Evolutionary conservation across 2,888 invertebrate genomes (phyloP), one percentile per base, ranked within the genome.

Genomic region (Poecilus cupreus): DNA sequence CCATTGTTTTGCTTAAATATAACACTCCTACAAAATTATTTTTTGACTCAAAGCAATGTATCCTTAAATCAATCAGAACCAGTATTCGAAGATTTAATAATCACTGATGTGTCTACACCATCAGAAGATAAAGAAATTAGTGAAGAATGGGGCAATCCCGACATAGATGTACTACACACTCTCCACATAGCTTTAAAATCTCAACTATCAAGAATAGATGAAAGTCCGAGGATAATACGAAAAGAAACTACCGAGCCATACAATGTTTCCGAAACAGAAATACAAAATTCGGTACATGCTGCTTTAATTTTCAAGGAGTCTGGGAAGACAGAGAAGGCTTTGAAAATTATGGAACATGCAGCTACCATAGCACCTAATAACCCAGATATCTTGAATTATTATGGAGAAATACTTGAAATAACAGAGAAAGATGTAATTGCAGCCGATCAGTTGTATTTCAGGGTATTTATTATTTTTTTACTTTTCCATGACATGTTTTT

Each of bases 341-440:
- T 94, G 43, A 95, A 96, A 87, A 88, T 97, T 32, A 96, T 96
- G 87, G 94, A 97, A 89, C 98, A 98, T 89, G 98, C 98, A 0
- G 92, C 96, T 81, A 96, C 96, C 0, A 90, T 99, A 49, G 96
- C 97, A 11, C 98, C 98, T 0, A 93, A 94, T 85, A 96, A 98
- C 90, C 96, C 98, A 0, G 98, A 98, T 86, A 94, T 98, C 68
- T 90, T 99, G 6, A 96, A 96, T 83, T 94, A 96, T 86, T 98
- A 96, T 87, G 98, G 98, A 10, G 97, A 98, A 88, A 97, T 97
- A 88, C 89, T 98, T 81, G 98, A 98, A 89, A 93, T 95, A 83
- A 94, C 94, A 16, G 93, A 95, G 83, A 93, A 95, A 37, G 96
- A 98, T 89, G 91, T 98, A 13, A 92, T 98, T 2, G 92, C 92